Evolutionary conservation across 2,797 vertebrate genomes (phyloP).

Genomic region (Perodicticus potto): DNA sequence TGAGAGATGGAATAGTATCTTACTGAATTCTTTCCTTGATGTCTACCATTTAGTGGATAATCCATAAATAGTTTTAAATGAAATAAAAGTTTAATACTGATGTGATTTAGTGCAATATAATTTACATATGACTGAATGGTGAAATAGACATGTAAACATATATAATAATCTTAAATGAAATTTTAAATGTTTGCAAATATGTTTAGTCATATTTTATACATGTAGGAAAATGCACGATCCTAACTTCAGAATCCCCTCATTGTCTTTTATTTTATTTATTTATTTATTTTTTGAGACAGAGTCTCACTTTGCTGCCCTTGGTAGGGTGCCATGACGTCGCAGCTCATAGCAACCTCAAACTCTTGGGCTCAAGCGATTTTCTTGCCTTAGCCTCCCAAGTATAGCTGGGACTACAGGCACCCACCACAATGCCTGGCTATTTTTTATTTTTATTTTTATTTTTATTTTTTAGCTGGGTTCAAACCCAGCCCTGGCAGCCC

Average conservation of each 20-base stretch:
- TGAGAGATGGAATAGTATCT: conserved; percentile 7
- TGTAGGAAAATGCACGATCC: background rate
- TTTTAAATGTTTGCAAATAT: conserved; percentile 27
- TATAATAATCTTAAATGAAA: conserved; percentile 41
- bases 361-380: too few species aligned
- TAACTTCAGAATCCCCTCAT: background rate
- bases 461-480: too few species aligned
- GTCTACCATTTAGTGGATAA: background rate
- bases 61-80: conserved; percentile 30
- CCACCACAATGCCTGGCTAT: too few species aligned
- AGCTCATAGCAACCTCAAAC: too few species aligned
- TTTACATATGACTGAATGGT: background rate
- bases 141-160: conserved; percentile 44
- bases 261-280: background rate
- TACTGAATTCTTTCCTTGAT: conserved; percentile 6
- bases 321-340: too few species aligned
- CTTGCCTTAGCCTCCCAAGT: too few species aligned
- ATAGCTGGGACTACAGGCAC: too few species aligned
- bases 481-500: too few species aligned
- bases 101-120: conserved; percentile 9
- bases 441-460: too few species aligned
- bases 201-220: conserved; percentile 5
- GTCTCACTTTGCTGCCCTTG: too few species aligned
- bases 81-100: conserved; percentile 39
- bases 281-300: too few species aligned